Percentiles rank a stretch among this genome's conserved stretches.
Conservation (phyloP, 2,113 vertebrate species). For the Syngnathus scovelli region DNA sequence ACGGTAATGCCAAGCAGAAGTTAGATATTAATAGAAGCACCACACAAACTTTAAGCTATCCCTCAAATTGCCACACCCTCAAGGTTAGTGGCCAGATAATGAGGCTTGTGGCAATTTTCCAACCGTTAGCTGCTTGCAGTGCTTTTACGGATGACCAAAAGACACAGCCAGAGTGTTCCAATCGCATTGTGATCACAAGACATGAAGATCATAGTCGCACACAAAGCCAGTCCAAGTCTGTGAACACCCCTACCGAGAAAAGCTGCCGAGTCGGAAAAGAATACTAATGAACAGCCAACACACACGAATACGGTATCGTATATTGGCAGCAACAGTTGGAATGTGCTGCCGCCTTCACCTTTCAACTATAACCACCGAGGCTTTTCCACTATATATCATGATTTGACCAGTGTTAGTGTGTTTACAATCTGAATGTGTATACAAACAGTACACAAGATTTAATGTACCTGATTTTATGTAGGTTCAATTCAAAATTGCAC, state of each 20-base stretch:
- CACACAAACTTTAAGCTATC: not conserved
- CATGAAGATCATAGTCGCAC: conserved; percentile 29
- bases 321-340: not conserved
- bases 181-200: conserved; percentile 47
- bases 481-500: too few species aligned
- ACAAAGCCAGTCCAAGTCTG: conserved; percentile 13
- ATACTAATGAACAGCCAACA: conserved; percentile 18
- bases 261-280: conserved; percentile 9
- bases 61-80: not conserved
- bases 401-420: conserved; percentile 28
- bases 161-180: conserved; percentile 19
- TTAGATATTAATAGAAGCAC: not conserved
- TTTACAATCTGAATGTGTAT: conserved; percentile 2
- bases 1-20: not conserved
- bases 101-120: conserved; percentile 22
- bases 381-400: conserved; percentile 9
- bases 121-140: conserved; percentile 22
- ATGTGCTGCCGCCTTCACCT: conserved; percentile 17
- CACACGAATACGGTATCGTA: not conserved
- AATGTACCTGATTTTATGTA: too few species aligned
- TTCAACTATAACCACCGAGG: conserved; percentile 24
- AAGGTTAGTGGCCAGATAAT: conserved; percentile 19
- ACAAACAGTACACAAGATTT: too few species aligned
- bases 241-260: conserved; percentile 29
- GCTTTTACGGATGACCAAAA: conserved; percentile 26